Conservation (phyloP, 2,797 vertebrate species). For the Vultur gryphus region DNA sequence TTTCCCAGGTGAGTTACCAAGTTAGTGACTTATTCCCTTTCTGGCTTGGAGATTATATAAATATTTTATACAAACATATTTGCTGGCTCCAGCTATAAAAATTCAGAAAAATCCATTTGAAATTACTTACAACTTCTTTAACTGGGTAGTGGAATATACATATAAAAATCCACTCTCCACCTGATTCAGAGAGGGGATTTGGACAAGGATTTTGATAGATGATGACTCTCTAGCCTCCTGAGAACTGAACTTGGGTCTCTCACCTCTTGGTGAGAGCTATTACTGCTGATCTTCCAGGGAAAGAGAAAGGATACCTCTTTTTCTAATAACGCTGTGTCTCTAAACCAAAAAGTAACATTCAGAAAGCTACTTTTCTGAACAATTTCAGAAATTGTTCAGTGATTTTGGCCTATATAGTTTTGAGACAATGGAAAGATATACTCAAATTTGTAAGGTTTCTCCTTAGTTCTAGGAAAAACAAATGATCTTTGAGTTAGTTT, state of each 20-base stretch:
- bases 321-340: not conserved
- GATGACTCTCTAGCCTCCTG: not conserved
- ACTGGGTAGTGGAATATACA: not conserved
- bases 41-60: not conserved
- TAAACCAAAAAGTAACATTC: not conserved
- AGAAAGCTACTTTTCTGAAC: not conserved
- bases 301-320: not conserved
- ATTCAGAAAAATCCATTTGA: not conserved
- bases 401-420: not conserved
- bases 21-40: not conserved
- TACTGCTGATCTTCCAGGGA: not conserved
- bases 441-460: not conserved
- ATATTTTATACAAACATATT: conserved; percentile 5
- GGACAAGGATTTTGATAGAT: not conserved
- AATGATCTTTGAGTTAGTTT: not conserved
- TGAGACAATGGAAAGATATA: not conserved
- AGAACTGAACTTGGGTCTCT: not conserved
- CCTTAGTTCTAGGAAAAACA: not conserved
- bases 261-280: not conserved
- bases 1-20: not conserved
- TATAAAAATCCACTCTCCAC: not conserved
- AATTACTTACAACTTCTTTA: not conserved
- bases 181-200: not conserved
- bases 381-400: not conserved
- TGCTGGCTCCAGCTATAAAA: not conserved